Evolutionary conservation across 2,797 vertebrate species (phyloP).

Genomic region (Artibeus jamaicensis): DNA sequence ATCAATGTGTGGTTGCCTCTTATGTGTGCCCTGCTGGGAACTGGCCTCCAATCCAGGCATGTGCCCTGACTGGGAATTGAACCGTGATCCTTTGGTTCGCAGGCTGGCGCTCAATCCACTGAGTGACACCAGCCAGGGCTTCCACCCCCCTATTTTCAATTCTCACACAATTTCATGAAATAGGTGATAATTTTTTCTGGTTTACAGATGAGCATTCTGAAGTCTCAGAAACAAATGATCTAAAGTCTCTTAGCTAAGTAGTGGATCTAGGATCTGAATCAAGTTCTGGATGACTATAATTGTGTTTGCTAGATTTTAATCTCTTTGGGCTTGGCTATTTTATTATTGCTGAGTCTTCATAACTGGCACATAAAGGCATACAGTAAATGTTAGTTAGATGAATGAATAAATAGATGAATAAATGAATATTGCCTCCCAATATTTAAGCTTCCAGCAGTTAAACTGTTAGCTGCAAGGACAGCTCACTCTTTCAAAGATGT

Average conservation of each 20-base stretch:
- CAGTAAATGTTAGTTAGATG: neutral
- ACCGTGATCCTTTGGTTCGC: too few species aligned
- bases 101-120: too few species aligned
- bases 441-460: slow-evolving; percentile 2
- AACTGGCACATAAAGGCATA: neutral
- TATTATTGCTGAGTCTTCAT: neutral
- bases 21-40: too few species aligned
- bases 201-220: slow-evolving; percentile 25
- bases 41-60: too few species aligned
- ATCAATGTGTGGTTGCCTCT: too few species aligned
- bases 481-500: neutral
- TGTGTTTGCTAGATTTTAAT: neutral
- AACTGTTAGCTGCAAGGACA: neutral
- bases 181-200: neutral
- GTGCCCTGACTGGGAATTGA: too few species aligned
- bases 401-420: neutral
- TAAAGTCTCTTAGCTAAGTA: slow-evolving; percentile 1
- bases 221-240: neutral
- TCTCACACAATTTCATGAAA: neutral
- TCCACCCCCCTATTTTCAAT: neutral
- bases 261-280: neutral
- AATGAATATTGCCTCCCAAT: slow-evolving; percentile 2
- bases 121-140: too few species aligned
- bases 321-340: neutral
- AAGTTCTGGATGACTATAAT: slow-evolving; percentile 6